These are phyloP conservation scores for Tridacna crocea DNA, from an alignment of 2,888 invertebrate species.

Conservation along the genomic window DNA sequence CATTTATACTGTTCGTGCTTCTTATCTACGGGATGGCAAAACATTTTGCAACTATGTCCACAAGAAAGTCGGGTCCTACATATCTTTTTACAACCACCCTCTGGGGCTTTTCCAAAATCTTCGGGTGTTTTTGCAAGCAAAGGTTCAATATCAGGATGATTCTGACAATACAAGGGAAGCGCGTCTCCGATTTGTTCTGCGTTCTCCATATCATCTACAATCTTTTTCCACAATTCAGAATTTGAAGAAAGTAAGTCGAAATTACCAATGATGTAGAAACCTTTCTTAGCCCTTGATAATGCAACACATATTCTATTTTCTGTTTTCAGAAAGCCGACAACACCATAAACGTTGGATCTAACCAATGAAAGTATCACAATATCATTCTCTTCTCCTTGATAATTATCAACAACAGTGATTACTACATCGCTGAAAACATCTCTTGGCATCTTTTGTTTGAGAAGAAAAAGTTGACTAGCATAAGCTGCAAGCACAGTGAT, in stretches of 20 bases:
- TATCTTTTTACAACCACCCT: constrained; percentile 87
- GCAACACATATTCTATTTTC: constrained; percentile 82
- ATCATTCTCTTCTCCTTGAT: constrained; percentile 83
- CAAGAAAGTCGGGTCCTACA: constrained; percentile 87
- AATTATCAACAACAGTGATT: constrained; percentile 78
- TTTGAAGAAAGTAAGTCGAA: constrained; percentile 50
- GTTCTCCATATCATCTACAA: constrained; percentile 42
- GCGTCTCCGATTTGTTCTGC: constrained; percentile 43
- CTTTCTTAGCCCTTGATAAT: constrained; percentile 81
- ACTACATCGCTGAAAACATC: constrained; percentile 65
- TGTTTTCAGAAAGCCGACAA: constrained; percentile 78
- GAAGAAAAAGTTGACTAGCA: constrained; percentile 73
- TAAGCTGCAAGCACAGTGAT: constrained; percentile 83
- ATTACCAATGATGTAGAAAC: constrained; percentile 81
- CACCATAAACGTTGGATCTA: constrained; percentile 74
- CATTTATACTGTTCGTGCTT: constrained; percentile 85
- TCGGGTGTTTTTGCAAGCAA: constrained; percentile 24
- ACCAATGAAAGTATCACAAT: constrained; percentile 82
- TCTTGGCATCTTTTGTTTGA: constrained; percentile 71
- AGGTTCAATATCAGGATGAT: constrained; percentile 60
- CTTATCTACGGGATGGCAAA: constrained; percentile 88
- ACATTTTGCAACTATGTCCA: constrained; percentile 87
- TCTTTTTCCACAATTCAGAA: constrained; percentile 47
- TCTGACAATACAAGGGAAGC: constrained; percentile 66
- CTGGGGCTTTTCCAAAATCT: constrained; percentile 69